These are phyloP conservation scores for Cephalopachus bancanus DNA, from an alignment of 2,797 vertebrate genomes.

Conservation along the genomic window DNA sequence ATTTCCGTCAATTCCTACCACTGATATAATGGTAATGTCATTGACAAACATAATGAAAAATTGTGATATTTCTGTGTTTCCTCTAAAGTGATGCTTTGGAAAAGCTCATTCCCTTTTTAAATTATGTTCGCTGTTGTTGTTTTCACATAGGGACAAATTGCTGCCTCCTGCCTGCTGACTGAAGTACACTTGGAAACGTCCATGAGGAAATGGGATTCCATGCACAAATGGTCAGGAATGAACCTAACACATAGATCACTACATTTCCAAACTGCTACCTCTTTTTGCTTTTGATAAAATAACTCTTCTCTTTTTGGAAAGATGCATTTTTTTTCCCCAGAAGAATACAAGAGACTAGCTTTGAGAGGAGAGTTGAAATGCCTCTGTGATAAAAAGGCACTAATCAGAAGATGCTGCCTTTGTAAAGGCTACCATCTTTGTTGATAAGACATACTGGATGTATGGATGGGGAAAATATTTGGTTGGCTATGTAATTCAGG, in stretches of 20 bases:
- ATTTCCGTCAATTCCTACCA: slow-evolving; percentile 40
- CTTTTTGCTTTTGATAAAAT: slow-evolving; percentile 46
- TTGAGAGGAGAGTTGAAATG: background rate
- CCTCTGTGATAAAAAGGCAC: background rate
- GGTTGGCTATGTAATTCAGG: slow-evolving; percentile 49
- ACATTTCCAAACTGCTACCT: slow-evolving; percentile 3
- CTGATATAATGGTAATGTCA: background rate
- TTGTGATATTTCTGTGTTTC: slow-evolving; percentile 25
- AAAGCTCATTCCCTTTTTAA: slow-evolving; percentile 27
- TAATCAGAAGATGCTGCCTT: background rate
- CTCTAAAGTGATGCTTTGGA: slow-evolving; percentile 51
- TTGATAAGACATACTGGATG: background rate
- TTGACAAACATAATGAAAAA: slow-evolving; percentile 30
- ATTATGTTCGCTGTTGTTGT: background rate
- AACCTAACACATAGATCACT: background rate
- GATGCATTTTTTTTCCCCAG: background rate
- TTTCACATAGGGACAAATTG: slow-evolving; percentile 47
- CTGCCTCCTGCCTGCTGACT: background rate
- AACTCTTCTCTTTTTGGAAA: slow-evolving; percentile 34
- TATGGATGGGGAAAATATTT: background rate
- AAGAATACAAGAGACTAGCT: slow-evolving; percentile 13
- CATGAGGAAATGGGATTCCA: slow-evolving; percentile 40
- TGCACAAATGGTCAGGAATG: slow-evolving; percentile 39
- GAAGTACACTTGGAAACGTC: slow-evolving; percentile 32
- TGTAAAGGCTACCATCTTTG: slow-evolving; percentile 34